Base-by-base conservation (phyloP, 2,888 invertebrate genomes). In the Polydrusus tereticollis region DNA sequence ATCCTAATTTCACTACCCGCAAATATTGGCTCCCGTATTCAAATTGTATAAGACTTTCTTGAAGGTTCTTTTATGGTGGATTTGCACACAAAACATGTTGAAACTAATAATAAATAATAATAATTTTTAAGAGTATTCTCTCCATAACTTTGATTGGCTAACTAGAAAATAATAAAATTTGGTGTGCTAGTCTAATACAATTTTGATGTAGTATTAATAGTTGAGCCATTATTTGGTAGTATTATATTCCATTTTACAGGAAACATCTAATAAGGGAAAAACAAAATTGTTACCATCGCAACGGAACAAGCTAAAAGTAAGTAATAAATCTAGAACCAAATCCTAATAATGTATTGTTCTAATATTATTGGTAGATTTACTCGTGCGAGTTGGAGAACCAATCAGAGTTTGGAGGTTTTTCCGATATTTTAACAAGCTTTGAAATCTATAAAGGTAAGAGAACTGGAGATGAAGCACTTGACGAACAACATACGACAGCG, bases 351-450 rank as follows among this genome's bases (percentile, higher is more conserved):
- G 12, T 45, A 21, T 21, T 20, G 10, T 18, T 45, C 6, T 18
- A 10, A 45, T 45, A 10, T 12, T n/a, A 45, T 52, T 55, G 1
- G 18, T 67, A 72, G 67, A 26, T 86, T 62, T 94, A 90, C 81
- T 79, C 83, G 6, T 85, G 86, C n/a, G 94, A 94, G 82, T 81
- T 94, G 72, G 94, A 94, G 83, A 81, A 84, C 41, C 91, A 92
- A 79, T 86, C 89, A 0, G 89, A 92, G 78, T 94, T 92, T 80
- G 84, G 86, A 0, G 88, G 88, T 59, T 90, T 94, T 63, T 88
- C 89, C 76, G 94, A 94, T 80, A 90, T 90, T 86, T 87, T 93
- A 47, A 85, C 87, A 41, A 87, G 88, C 0, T 87, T 92, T 20
- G 88, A 90, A 63, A 82, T 94, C 64, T 89, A 89, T 77, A 91